Conservation (phyloP, 1,140 invertebrate species). For the Epicauta chinensis region DNA sequence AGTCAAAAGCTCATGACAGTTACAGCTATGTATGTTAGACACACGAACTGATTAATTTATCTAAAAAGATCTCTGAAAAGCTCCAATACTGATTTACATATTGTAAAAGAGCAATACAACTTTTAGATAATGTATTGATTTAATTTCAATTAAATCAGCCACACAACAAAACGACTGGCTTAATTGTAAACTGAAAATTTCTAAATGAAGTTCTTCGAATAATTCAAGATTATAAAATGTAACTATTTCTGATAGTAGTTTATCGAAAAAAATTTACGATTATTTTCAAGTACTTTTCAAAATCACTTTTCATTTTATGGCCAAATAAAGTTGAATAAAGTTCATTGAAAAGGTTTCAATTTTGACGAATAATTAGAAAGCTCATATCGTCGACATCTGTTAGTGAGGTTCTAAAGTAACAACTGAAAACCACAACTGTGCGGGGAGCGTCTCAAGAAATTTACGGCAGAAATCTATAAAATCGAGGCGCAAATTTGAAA, state of each 20-base stretch:
- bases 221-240: not conserved
- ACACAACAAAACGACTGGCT: not conserved
- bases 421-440: too few relatives aligned
- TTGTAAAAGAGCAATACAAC: not conserved
- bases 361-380: too few relatives aligned
- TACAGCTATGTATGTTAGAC: slow-evolving; percentile 21
- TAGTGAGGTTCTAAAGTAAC: too few relatives aligned
- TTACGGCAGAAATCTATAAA: too few relatives aligned
- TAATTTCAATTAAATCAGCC: not conserved
- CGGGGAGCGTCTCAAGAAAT: too few relatives aligned
- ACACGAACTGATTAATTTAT: not conserved
- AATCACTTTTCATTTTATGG: slow-evolving; percentile 26
- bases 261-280: slow-evolving; percentile 9
- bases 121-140: too few relatives aligned
- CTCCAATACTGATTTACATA: not conserved
- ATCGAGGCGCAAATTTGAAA: too few relatives aligned
- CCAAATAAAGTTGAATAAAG: slow-evolving; percentile 23
- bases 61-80: too few relatives aligned
- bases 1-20: slow-evolving; percentile 31
- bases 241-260: not conserved
- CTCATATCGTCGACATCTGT: too few relatives aligned
- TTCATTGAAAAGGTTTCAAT: not conserved
- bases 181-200: not conserved
- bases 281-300: slow-evolving; percentile 17
- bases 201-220: not conserved